Evolutionary conservation across 2,797 vertebrate species (phyloP).

Genomic region (Valencia hispanica): DNA sequence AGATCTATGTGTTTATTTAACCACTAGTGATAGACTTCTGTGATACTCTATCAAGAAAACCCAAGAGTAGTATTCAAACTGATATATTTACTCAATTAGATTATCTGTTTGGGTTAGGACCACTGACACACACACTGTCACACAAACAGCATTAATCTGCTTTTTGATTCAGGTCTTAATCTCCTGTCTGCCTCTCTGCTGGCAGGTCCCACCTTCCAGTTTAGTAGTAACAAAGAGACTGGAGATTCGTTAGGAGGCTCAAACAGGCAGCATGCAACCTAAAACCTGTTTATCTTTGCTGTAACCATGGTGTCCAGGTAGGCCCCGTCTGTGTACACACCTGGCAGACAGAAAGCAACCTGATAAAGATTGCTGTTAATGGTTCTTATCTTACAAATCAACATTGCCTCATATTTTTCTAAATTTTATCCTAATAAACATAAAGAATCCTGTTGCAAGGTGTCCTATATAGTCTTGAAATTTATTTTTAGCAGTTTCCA

Average conservation of each 20-base stretch:
- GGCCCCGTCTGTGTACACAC: background rate
- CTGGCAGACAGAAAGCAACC: background rate
- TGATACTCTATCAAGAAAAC: slow-evolving; percentile 13
- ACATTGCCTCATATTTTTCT: background rate
- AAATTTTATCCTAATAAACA: background rate
- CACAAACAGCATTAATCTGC: slow-evolving; percentile 65
- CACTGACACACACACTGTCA: slow-evolving; percentile 10
- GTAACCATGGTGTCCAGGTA: slow-evolving; percentile 35
- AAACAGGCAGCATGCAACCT: slow-evolving; percentile 53
- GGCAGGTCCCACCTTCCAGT: slow-evolving; percentile 68
- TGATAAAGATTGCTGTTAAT: background rate
- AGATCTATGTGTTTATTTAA: slow-evolving; percentile 23
- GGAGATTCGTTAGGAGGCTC: slow-evolving; percentile 59
- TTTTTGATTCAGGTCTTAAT: slow-evolving; percentile 77
- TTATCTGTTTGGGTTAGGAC: slow-evolving; percentile 23
- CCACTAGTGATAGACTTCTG: slow-evolving; percentile 4
- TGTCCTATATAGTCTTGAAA: background rate
- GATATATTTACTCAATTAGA: slow-evolving; percentile 40
- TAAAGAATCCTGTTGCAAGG: background rate
- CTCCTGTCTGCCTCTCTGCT: slow-evolving; percentile 66
- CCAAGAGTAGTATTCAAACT: slow-evolving; percentile 22
- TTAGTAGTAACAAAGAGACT: slow-evolving; percentile 70
- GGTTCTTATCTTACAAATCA: slow-evolving; percentile 4
- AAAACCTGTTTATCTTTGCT: slow-evolving; percentile 55
- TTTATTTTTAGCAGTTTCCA: background rate